Conservation (phyloP, 2,113 vertebrate genomes). For the Otis tarda region DNA sequence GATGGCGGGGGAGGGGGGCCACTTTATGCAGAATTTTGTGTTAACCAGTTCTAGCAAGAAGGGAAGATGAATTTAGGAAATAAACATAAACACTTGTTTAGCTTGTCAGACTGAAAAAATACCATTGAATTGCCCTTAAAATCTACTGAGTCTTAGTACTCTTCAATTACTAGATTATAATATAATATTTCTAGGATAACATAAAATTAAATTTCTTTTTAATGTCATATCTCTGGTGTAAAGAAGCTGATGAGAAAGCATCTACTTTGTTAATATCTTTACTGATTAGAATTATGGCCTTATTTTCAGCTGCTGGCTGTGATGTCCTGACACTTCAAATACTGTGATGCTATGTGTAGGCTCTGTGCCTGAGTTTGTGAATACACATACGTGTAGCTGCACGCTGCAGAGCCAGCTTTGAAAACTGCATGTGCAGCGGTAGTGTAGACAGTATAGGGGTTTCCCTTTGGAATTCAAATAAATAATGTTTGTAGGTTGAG, state of each 20-base stretch:
- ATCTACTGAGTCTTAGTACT: background rate
- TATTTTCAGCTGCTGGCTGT: background rate
- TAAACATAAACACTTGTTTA: background rate
- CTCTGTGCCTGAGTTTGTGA: background rate
- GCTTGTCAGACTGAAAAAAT: background rate
- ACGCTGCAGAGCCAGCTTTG: background rate
- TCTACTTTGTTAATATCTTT: background rate
- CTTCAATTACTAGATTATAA: background rate
- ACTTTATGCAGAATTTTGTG: background rate
- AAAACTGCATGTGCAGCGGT: background rate
- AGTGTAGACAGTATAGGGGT: background rate
- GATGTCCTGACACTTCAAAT: background rate
- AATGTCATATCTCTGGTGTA: background rate
- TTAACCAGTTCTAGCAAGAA: background rate
- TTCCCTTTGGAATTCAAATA: background rate
- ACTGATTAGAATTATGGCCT: background rate
- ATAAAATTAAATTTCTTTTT: background rate
- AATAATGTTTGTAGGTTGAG: rapidly evolving
- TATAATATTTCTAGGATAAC: background rate
- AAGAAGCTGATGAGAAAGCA: background rate
- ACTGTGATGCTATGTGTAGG: background rate
- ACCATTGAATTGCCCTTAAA: background rate
- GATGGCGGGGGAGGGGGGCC: background rate
- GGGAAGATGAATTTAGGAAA: background rate
- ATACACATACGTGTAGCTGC: background rate